Evolutionary conservation across 2,888 invertebrate species (phyloP), one percentile per base, ranked within the genome.

Genomic region (Hemicrepidius hirtus): DNA sequence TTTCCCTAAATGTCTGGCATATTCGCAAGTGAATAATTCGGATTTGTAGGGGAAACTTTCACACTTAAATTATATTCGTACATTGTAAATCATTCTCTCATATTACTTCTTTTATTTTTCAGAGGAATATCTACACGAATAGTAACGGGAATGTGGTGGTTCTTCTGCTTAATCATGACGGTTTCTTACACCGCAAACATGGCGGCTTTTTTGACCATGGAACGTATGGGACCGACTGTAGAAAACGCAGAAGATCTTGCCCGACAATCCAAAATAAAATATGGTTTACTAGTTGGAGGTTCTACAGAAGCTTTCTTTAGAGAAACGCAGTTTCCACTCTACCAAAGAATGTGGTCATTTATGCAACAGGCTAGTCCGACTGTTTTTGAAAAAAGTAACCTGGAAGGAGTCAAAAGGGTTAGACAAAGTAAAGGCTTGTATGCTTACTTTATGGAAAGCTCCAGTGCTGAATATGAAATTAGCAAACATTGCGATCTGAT

Each of bases 371-470:
- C 95, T 0, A 89, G 93, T 35, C 96, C 97, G 0, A 91, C 92
- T 0, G 96, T 97, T 0, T 97, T 97, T 85, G 92, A 94, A 9
- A 90, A 89, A 72, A 92, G 90, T 82, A 98, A 97, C 83, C 91
- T 92, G 50, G 95, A 96, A 81, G 98, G 98, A 0, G 93, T 97
- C 0, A 94, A 96, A 12, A 89, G 95, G 72, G 98, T 98, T 0
- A 82, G 91, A 64, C 93, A 92, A 85, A 92, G 91, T 46, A 94
- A 94, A 84, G 90, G 93, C 63, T 90, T 89, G 66, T 99, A 97
- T 85, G 99, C 99, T 2, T 99, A 94, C 85, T 89, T 99, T 53
- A 98, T 98, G 96, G 99, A 99, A 88, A 97, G 97, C 5, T 95
- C 97, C 0, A 93, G 94, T 0, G 93, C 99, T 76, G 98, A 99